Evolutionary conservation across 2,888 invertebrate species (phyloP).

Genomic region (Cataglyphis rosenhaueri): DNA sequence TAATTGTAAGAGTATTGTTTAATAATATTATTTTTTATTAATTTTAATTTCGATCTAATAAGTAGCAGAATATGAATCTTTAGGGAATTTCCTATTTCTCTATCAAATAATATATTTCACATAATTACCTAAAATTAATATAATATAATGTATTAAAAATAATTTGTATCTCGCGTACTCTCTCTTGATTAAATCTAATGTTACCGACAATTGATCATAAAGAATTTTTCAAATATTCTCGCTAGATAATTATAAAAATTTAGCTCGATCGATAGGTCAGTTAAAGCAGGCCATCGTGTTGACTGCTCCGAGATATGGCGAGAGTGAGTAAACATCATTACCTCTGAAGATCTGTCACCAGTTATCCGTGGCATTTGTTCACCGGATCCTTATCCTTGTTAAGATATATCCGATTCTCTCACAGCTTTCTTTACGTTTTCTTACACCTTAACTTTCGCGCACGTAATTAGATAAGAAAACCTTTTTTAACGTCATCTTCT

Average conservation of each 20-base stretch:
- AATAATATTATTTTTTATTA: background rate
- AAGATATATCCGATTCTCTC: constrained; percentile 36
- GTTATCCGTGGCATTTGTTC: constrained; percentile 63
- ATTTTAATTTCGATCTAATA: background rate
- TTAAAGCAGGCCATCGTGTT: background rate
- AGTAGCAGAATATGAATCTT: background rate
- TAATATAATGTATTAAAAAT: background rate
- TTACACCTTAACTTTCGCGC: background rate
- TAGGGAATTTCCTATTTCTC: background rate
- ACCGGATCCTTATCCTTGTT: constrained; percentile 66
- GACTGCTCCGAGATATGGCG: background rate
- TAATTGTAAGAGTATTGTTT: background rate
- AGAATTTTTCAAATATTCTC: background rate
- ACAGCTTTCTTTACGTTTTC: background rate
- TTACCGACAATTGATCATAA: background rate
- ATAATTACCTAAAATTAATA: background rate
- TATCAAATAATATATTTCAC: background rate
- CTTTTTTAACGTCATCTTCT: background rate
- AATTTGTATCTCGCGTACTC: background rate
- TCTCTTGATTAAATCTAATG: background rate
- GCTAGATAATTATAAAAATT: constrained; percentile 1
- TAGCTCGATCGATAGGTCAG: background rate
- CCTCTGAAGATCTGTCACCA: constrained; percentile 64
- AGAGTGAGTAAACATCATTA: constrained; percentile 70
- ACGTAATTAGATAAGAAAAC: background rate